These are phyloP conservation scores for Eupelmus urozonus DNA, from an alignment of 2,888 invertebrate species.

Conservation along the genomic window DNA sequence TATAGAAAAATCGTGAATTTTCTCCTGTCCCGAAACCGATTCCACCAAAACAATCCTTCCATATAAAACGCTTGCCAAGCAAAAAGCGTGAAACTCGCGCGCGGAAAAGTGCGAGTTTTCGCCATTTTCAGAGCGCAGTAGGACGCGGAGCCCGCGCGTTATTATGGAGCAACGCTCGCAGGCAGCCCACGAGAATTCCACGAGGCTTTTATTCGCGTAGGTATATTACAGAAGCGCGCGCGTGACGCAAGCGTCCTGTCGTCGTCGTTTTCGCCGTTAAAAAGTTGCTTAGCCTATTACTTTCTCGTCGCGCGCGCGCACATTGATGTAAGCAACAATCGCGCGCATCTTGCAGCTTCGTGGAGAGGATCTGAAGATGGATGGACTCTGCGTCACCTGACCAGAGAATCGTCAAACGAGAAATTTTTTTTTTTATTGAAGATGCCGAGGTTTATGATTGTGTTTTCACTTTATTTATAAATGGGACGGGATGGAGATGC, in stretches of 20 bases:
- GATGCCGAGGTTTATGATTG: no score
- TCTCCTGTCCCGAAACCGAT: no score
- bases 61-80: no score
- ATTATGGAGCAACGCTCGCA: constrained; percentile 50
- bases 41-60: no score
- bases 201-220: constrained; percentile 53
- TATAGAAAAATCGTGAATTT: no score
- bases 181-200: constrained; percentile 54
- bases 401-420: no score
- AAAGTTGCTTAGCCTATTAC: constrained; percentile 28
- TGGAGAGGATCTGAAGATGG: no score
- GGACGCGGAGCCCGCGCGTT: constrained; percentile 19
- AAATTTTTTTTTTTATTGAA: no score
- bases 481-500: no score
- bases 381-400: no score
- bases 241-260: constrained; percentile 49
- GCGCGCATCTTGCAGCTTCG: no score
- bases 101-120: constrained; percentile 39
- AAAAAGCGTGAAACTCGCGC: no score
- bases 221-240: constrained; percentile 45
- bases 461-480: background rate
- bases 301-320: constrained; percentile 28
- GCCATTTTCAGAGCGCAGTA: constrained; percentile 28
- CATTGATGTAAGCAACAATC: constrained; percentile 41
- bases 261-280: background rate